Percentiles rank a stretch among this genome's conserved stretches.
phyloP scores from a whole-genome alignment of 2,113 vertebrate genomes.

The Chamaetylas fuelleborni region DNA sequence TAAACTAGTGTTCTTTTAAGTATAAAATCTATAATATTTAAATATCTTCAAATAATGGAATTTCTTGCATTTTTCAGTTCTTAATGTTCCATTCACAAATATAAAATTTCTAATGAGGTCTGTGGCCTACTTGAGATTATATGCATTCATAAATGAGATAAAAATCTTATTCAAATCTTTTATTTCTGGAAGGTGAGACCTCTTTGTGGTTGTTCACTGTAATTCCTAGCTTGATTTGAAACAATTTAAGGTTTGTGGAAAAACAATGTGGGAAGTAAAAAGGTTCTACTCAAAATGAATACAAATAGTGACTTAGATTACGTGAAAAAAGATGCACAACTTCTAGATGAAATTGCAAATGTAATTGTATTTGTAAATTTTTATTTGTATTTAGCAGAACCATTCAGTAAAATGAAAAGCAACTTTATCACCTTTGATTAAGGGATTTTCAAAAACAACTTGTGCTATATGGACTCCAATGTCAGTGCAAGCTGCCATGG shows the following conservation, averaged over 20 bases:
- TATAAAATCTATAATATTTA: neutral
- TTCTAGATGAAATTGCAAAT: neutral
- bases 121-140: neutral
- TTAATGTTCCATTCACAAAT: neutral
- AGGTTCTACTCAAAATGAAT: neutral
- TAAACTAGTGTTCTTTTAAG: neutral
- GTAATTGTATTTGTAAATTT: neutral
- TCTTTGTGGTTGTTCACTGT: neutral
- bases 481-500: neutral
- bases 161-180: neutral
- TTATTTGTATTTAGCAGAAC: neutral
- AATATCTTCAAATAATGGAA: neutral
- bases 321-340: neutral
- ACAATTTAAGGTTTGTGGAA: neutral
- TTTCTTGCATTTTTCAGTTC: neutral
- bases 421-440: neutral
- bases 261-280: neutral
- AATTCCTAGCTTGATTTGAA: neutral
- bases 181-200: neutral
- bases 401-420: neutral
- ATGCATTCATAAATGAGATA: neutral
- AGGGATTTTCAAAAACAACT: neutral
- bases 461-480: neutral
- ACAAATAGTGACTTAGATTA: neutral
- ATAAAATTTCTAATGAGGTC: neutral